A percentile compares a stretch with the other conserved stretches of the same genome.
These are phyloP conservation scores for Xiphophorus couchianus DNA, from an alignment of 2,113 vertebrate species.

Conservation along the genomic window DNA sequence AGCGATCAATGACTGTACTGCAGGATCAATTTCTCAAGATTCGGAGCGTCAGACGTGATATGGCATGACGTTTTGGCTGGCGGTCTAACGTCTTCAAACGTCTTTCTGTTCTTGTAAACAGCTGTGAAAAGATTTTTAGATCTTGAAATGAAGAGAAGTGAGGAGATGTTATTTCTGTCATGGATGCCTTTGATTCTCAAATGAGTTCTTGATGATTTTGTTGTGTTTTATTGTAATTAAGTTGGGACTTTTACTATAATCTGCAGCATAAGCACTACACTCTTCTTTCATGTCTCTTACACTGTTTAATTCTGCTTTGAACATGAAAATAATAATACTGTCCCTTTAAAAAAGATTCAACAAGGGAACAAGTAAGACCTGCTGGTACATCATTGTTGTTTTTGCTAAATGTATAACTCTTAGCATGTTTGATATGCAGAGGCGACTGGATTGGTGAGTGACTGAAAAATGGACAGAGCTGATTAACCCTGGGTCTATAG, in stretches of 20 bases:
- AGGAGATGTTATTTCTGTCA: slow-evolving; percentile 2
- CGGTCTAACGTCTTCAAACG: slow-evolving; percentile 57
- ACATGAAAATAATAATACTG: neutral
- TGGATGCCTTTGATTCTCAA: slow-evolving; percentile 8
- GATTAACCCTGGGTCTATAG: neutral
- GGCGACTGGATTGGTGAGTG: neutral
- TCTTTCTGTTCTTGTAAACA: slow-evolving; percentile 40
- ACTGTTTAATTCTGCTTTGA: neutral
- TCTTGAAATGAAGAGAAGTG: slow-evolving; percentile 26
- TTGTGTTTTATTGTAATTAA: neutral
- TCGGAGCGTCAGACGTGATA: slow-evolving; percentile 65
- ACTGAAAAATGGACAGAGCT: neutral
- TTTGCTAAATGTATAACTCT: neutral
- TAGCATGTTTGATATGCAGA: neutral
- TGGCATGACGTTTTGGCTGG: slow-evolving; percentile 44
- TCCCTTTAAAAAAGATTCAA: neutral
- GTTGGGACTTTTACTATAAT: neutral
- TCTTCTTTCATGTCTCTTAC: neutral
- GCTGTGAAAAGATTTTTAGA: slow-evolving; percentile 36
- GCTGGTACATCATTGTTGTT: neutral
- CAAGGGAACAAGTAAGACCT: neutral
- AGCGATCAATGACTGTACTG: slow-evolving; percentile 68
- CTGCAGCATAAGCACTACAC: neutral
- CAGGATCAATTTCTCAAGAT: slow-evolving; percentile 67
- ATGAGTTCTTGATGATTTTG: neutral